phyloP scores from a whole-genome alignment of 2,888 invertebrate genomes.

The Volucella inanis region DNA sequence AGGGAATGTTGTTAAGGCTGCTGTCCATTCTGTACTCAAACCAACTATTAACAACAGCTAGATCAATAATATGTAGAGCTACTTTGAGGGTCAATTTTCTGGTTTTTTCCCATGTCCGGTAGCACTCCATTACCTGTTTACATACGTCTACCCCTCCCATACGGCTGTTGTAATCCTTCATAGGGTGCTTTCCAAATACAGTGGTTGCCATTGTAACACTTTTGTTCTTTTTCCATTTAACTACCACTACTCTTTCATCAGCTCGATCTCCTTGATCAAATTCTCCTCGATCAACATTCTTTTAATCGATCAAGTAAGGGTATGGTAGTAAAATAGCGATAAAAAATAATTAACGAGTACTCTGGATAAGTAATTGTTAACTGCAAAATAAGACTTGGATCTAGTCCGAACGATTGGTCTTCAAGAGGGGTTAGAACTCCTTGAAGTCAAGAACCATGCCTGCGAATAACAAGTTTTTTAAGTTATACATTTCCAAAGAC shows the following conservation, averaged over 20 bases:
- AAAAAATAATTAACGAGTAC: no score
- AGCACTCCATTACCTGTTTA: neutral
- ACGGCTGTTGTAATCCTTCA: slow-evolving; percentile 1
- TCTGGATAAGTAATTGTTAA: neutral
- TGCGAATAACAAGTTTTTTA: no score
- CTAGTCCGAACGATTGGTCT: no score
- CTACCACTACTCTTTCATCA: slow-evolving; percentile 1
- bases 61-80: slow-evolving; percentile 11
- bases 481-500: no score
- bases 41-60: slow-evolving; percentile 1
- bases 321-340: no score
- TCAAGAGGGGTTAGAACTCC: no score
- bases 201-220: neutral
- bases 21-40: slow-evolving; percentile 4
- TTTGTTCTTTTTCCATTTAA: slow-evolving; percentile 9
- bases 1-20: neutral
- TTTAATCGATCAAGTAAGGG: no score
- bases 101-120: slow-evolving; percentile 2
- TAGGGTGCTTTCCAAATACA: slow-evolving; percentile 2
- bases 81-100: neutral
- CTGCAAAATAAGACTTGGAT: no score
- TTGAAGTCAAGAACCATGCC: no score
- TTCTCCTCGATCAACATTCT: neutral
- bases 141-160: neutral
- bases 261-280: neutral